Evolutionary conservation across 2,888 invertebrate species (phyloP).

Genomic region (Brenthis daphne): DNA sequence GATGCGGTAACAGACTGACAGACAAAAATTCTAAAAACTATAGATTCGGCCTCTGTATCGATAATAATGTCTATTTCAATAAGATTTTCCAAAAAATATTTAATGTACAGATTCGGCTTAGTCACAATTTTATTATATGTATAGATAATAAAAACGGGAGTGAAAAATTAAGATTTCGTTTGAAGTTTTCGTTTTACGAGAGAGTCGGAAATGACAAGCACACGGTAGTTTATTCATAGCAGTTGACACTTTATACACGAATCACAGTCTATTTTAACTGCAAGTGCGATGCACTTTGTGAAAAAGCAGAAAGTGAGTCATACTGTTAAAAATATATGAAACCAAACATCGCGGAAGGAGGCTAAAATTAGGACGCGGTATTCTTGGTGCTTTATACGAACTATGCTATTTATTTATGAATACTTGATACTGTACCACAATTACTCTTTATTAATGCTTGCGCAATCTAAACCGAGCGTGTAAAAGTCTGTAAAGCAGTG

Average conservation of each 20-base stretch:
- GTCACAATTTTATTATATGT: too few relatives aligned
- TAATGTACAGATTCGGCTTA: too few relatives aligned
- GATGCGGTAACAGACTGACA: too few relatives aligned
- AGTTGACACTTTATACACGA: slow-evolving; percentile 34
- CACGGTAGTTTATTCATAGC: slow-evolving; percentile 32
- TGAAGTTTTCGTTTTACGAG: background rate
- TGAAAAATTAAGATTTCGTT: background rate
- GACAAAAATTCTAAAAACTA: too few relatives aligned
- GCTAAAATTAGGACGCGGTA: slow-evolving; percentile 44
- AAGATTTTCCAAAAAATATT: too few relatives aligned
- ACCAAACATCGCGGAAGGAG: slow-evolving; percentile 48
- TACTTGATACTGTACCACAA: slow-evolving; percentile 12
- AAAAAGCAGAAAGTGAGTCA: slow-evolving; percentile 50
- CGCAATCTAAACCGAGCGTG: background rate
- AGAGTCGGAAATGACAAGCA: background rate
- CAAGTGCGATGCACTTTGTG: slow-evolving; percentile 67
- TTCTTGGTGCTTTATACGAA: slow-evolving; percentile 33
- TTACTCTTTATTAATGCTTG: slow-evolving; percentile 19
- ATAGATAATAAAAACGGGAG: too few relatives aligned
- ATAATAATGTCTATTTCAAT: too few relatives aligned
- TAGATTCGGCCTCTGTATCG: too few relatives aligned
- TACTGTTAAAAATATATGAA: slow-evolving; percentile 46
- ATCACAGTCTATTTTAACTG: slow-evolving; percentile 53
- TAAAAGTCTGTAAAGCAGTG: background rate
- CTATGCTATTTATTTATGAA: slow-evolving; percentile 21